phyloP scores from a whole-genome alignment of 2,113 vertebrate species.

The Amblyornis subalaris region DNA sequence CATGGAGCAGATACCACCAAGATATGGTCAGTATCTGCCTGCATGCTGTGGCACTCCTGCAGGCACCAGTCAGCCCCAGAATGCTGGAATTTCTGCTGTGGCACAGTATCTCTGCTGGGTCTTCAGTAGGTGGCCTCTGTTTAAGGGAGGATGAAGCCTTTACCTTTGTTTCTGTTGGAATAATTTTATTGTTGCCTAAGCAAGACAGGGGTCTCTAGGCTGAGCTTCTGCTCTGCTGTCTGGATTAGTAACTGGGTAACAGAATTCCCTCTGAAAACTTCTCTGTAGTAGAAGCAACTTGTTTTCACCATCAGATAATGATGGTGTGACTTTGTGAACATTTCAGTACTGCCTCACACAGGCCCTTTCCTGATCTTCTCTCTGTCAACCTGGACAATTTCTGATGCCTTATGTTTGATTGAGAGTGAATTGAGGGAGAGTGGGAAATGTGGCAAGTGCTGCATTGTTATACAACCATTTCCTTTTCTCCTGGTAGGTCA shows the following conservation, averaged over 20 bases:
- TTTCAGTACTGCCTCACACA: not conserved
- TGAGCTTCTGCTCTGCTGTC: not conserved
- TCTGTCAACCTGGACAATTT: not conserved
- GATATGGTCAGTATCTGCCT: too few relatives aligned
- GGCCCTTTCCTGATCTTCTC: not conserved
- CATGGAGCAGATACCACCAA: not conserved
- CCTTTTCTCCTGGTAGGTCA: conserved; percentile 72
- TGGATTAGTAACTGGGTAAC: not conserved
- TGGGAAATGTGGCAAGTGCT: not conserved
- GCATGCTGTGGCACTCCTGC: not conserved
- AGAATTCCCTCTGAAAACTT: not conserved
- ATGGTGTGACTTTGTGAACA: not conserved
- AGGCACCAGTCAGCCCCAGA: not conserved
- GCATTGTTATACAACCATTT: not conserved
- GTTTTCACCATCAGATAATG: not conserved
- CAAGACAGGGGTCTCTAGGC: not conserved
- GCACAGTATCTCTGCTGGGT: not conserved
- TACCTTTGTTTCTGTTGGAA: not conserved
- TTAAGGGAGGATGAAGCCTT: not conserved
- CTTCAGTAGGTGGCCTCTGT: not conserved
- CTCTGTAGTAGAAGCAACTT: not conserved
- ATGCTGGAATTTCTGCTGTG: not conserved
- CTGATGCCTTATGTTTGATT: not conserved
- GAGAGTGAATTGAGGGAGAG: not conserved
- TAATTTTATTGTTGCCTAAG: not conserved